A percentile compares a stretch with the other conserved stretches of the same genome.
phyloP scores from a whole-genome alignment of 1,140 invertebrate genomes.

The Orius insidiosus region DNA sequence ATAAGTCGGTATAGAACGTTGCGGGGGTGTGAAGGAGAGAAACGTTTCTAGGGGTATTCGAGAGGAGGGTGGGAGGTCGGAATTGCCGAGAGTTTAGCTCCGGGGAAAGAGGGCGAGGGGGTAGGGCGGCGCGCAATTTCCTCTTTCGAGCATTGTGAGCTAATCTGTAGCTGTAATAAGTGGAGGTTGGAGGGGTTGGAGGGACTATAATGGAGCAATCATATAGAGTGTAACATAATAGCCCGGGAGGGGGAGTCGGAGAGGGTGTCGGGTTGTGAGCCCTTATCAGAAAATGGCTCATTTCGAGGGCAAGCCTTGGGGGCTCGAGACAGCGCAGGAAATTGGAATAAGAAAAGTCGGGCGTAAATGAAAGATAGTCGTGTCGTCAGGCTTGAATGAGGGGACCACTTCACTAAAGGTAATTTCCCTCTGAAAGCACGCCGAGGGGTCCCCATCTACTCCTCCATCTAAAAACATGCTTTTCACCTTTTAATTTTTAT shows the following conservation, averaged over 20 bases:
- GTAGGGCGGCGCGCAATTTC: constrained; percentile 4
- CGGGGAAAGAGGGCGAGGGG: background rate
- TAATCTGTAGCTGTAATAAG: constrained; percentile 15
- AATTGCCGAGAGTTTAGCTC: no score
- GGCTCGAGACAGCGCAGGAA: constrained; percentile 20
- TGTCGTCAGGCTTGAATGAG: constrained; percentile 4
- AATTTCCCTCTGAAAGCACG: constrained; percentile 20
- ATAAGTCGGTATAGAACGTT: no score
- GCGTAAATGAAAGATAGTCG: constrained; percentile 23
- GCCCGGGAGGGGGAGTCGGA: background rate
- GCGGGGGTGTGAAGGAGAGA: no score
- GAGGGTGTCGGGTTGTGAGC: constrained; percentile 8
- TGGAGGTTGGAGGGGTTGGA: constrained; percentile 4
- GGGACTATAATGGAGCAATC: constrained; percentile 20
- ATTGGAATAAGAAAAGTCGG: constrained; percentile 23
- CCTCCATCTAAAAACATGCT: no score
- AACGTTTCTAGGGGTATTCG: no score
- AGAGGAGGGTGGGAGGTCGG: no score
- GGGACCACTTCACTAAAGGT: constrained; percentile 17
- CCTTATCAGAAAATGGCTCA: constrained; percentile 20
- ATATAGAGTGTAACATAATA: constrained; percentile 22
- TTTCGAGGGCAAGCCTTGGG: constrained; percentile 7
- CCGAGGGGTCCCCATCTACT: no score
- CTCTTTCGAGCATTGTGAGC: constrained; percentile 12
- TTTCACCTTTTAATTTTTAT: no score